phyloP scores from a whole-genome alignment of 2,113 vertebrate species.

The Cryptomyrus ogoouensis region DNA sequence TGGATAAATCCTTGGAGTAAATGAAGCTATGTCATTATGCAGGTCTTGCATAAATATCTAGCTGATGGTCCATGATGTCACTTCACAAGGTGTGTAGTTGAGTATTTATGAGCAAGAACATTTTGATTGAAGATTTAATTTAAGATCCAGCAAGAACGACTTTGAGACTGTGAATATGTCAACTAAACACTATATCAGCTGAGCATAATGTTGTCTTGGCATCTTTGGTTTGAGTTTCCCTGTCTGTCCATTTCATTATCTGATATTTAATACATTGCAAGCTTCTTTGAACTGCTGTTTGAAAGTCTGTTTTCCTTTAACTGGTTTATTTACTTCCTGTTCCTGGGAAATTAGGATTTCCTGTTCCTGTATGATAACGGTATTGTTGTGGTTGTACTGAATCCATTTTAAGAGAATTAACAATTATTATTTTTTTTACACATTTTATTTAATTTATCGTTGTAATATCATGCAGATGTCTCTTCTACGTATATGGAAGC shows the following conservation, averaged over 20 bases:
- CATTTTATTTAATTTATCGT: not conserved
- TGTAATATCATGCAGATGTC: not conserved
- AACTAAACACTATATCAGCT: not conserved
- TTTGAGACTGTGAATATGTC: not conserved
- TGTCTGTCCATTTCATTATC: not conserved
- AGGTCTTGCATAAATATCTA: conserved; percentile 18
- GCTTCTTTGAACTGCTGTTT: not conserved
- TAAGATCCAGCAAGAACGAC: conserved; percentile 18
- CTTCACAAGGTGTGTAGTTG: conserved; percentile 5
- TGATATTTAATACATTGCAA: too few species aligned
- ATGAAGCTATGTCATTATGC: not conserved
- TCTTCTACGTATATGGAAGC: not conserved
- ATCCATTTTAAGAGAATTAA: not conserved
- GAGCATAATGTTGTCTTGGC: not conserved
- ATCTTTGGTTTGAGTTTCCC: not conserved
- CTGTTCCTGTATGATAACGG: not conserved
- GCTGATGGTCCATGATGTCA: not conserved
- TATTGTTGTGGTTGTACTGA: not conserved
- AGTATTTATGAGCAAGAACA: not conserved
- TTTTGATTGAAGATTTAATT: conserved; percentile 13
- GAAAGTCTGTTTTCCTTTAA: not conserved
- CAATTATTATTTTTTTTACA: not conserved
- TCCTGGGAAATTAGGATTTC: not conserved
- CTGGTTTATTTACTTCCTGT: not conserved
- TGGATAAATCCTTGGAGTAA: not conserved